Evolutionary conservation across 2,113 vertebrate species (phyloP), one percentile per base, ranked within the genome.

Genomic region (Panthera leo): DNA sequence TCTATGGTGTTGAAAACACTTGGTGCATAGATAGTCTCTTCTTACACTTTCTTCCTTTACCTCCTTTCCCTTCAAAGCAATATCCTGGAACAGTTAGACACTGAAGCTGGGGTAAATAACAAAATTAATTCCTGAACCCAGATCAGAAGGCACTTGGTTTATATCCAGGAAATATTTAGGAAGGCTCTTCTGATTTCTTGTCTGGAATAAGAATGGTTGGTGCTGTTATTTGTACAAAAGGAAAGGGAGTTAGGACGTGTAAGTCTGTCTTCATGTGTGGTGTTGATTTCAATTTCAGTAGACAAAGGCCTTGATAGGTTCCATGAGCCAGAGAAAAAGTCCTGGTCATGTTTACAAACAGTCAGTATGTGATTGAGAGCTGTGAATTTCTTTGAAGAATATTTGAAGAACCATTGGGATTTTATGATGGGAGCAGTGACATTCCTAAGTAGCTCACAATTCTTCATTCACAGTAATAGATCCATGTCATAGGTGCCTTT

Each of bases 41-140:
- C 3, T 83, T 7, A 39, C 11, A 3, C 1, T 2, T 7, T 0
- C 1, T 23, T 15, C 5, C 5, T 63, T 16, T 4, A 23, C 1
- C 3, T 0, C 0, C 12, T 45, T 96, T 86, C 12, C 36, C 16
- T 78, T 76, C 10, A 76, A 65, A 83, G 14, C 8, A 78, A 51
- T 51, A 68, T 19, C 3, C 19, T 36, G 7, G 5, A 76, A 4
- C 13, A 94, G 15, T 29, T 68, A 36, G 39, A 18, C 12, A 18
- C 12, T 51, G 39, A 85, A 75, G 15, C 13, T 65, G 15, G 29
- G 34, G 31, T 45, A 42, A 80, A 39, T 61, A 63, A 87, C 61
- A 55, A 45, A 78, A n/a, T 34, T 36, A 85, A 73, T 7, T 73
- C 9, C 19, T 42, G 15, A 6, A 7, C 5, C 25, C 27, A 68